phyloP scores from a whole-genome alignment of 2,797 vertebrate genomes.

The Argentina silus region DNA sequence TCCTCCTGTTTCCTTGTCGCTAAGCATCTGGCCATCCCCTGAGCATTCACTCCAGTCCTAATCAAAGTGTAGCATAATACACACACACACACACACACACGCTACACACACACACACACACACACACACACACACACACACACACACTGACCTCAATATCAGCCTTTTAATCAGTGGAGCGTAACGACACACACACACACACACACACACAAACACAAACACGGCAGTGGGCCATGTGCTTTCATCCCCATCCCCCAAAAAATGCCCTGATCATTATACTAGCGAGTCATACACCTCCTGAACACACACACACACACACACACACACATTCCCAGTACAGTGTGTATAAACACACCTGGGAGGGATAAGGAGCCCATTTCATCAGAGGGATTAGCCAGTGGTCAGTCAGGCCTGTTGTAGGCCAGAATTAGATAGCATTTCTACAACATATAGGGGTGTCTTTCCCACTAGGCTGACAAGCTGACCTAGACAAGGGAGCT shows the following conservation, averaged over 20 bases:
- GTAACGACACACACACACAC: slow-evolving; percentile 40
- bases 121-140: slow-evolving; percentile 11
- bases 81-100: slow-evolving; percentile 1
- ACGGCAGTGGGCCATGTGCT: slow-evolving; percentile 28
- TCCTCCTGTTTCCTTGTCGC: slow-evolving; percentile 24
- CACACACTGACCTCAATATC: slow-evolving; percentile 66
- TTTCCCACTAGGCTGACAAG: not conserved
- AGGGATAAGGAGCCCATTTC: slow-evolving; percentile 27
- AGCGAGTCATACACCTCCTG: slow-evolving; percentile 10
- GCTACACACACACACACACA: slow-evolving; percentile 11
- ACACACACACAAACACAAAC: slow-evolving; percentile 12
- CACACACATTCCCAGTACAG: slow-evolving; percentile 6
- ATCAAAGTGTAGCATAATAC: slow-evolving; percentile 20
- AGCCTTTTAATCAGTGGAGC: slow-evolving; percentile 46
- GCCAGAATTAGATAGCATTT: slow-evolving; percentile 21
- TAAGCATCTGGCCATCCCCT: slow-evolving; percentile 50
- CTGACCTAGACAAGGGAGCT: not conserved
- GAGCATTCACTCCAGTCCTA: slow-evolving; percentile 34
- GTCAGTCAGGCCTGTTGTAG: slow-evolving; percentile 1
- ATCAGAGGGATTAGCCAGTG: slow-evolving; percentile 30
- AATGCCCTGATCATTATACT: slow-evolving; percentile 37
- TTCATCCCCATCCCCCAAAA: slow-evolving; percentile 46
- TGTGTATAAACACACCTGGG: not conserved
- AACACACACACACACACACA: slow-evolving; percentile 3
- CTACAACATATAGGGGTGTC: slow-evolving; percentile 21